Conservation (phyloP, 2,797 vertebrate species). For the Crocodylus rhombifer region DNA sequence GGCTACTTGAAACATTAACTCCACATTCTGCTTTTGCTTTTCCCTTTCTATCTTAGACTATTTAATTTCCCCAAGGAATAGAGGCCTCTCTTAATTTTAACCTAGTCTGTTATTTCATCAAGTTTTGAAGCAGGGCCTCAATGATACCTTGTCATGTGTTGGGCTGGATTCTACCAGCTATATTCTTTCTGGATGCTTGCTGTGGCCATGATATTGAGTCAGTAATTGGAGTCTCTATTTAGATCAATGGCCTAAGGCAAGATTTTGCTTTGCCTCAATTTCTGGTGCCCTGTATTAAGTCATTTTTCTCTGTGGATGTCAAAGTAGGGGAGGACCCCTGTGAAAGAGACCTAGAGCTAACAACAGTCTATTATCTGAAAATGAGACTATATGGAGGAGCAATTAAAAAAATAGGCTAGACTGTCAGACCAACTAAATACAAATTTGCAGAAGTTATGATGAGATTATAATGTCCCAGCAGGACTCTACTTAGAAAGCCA, state of each 20-base stretch:
- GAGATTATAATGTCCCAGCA: slow-evolving; percentile 32
- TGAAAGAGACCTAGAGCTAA: not conserved
- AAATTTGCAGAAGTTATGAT: slow-evolving; percentile 15
- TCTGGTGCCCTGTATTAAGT: not conserved
- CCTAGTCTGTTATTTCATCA: not conserved
- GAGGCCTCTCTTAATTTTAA: rapidly evolving
- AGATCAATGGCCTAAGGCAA: rapidly evolving
- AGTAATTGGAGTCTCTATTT: not conserved
- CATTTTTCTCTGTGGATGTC: not conserved
- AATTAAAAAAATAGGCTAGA: not conserved
- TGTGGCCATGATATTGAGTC: rapidly evolving
- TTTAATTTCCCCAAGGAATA: not conserved
- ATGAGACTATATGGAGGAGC: not conserved
- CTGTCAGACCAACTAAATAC: not conserved
- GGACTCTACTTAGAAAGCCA: slow-evolving; percentile 8
- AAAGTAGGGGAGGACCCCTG: not conserved
- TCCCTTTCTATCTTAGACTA: not conserved
- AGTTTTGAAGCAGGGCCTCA: not conserved
- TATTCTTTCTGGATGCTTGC: not conserved
- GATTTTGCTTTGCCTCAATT: not conserved
- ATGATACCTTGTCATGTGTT: rapidly evolving
- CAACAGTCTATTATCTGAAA: not conserved
- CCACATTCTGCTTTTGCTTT: not conserved
- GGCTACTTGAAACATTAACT: rapidly evolving
- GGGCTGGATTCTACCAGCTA: not conserved